Percentiles rank a stretch among this genome's conserved stretches.
phyloP scores from a whole-genome alignment of 2,113 vertebrate species.

The Pipra filicauda region DNA sequence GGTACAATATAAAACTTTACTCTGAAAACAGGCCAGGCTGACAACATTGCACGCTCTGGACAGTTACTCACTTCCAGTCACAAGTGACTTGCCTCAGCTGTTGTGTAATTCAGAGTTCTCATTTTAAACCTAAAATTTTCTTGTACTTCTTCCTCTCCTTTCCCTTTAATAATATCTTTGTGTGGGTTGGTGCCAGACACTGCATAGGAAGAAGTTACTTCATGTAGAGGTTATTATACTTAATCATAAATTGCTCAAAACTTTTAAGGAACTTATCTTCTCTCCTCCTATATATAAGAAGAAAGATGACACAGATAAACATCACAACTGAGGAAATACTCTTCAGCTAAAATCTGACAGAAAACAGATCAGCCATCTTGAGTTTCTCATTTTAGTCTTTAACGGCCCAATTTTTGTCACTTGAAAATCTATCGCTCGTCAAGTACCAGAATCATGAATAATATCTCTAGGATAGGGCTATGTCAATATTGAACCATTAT shows the following conservation, averaged over 20 bases:
- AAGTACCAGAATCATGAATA: background rate
- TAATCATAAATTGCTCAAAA: slow-evolving; percentile 6
- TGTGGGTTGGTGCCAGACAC: slow-evolving; percentile 31
- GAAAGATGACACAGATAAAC: background rate
- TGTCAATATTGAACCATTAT: background rate
- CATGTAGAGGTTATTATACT: background rate
- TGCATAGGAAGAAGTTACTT: slow-evolving; percentile 40
- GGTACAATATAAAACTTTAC: background rate
- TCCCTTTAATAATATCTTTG: slow-evolving; percentile 26
- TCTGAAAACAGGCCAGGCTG: background rate
- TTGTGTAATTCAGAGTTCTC: slow-evolving; percentile 48
- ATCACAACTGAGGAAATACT: background rate
- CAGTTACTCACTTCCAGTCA: slow-evolving; percentile 43
- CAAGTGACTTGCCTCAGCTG: slow-evolving; percentile 37
- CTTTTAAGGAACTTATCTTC: background rate
- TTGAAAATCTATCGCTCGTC: background rate
- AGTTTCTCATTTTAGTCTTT: background rate
- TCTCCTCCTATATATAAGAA: background rate
- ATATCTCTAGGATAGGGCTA: background rate
- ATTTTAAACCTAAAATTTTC: slow-evolving; percentile 45
- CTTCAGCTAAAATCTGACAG: background rate
- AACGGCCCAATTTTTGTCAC: background rate
- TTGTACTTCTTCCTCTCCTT: slow-evolving; percentile 39
- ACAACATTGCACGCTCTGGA: background rate
- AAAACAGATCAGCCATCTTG: background rate